Percentiles rank a stretch among this genome's conserved stretches.
Conservation (phyloP, 30 jellyfish, hydroid and myxozoan genomes). For the Mastigias papua region DNA sequence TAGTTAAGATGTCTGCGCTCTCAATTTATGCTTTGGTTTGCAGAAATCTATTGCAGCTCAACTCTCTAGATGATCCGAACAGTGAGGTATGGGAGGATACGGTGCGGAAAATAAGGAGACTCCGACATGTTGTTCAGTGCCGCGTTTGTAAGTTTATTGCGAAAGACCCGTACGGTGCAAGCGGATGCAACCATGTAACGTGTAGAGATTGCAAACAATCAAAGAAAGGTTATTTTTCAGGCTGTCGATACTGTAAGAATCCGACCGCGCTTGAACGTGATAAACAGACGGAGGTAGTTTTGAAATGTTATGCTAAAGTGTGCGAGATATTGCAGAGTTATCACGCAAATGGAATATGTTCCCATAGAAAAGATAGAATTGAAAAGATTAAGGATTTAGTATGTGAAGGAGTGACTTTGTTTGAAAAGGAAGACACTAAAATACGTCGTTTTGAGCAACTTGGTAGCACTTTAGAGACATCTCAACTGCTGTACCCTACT, state of each 20-base stretch:
- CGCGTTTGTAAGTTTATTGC: constrained; percentile 75
- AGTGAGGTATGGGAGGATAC: constrained; percentile 58
- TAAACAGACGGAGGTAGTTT: constrained; percentile 46
- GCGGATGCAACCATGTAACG: constrained; percentile 76
- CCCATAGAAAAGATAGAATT: constrained; percentile 38
- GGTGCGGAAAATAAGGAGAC: constrained; percentile 72
- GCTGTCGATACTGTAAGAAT: constrained; percentile 83
- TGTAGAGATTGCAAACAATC: constrained; percentile 76
- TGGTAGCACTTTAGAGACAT: not conserved
- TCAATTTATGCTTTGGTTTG: constrained; percentile 43
- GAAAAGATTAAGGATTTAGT: constrained; percentile 56
- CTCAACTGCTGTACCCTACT: not conserved
- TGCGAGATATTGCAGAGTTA: constrained; percentile 80
- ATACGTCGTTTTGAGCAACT: not conserved
- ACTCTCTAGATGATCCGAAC: constrained; percentile 34
- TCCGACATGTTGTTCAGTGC: constrained; percentile 75
- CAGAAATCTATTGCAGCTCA: constrained; percentile 42
- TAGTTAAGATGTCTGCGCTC: constrained; percentile 44
- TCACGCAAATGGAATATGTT: constrained; percentile 32
- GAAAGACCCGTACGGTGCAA: constrained; percentile 73
- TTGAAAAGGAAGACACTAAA: not conserved
- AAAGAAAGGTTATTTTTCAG: constrained; percentile 15
- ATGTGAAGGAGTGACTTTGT: constrained; percentile 58
- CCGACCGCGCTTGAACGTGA: constrained; percentile 51
- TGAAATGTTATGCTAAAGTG: constrained; percentile 77